Evolutionary conservation across 2,797 vertebrate species (phyloP).

Genomic region (Darevskia mixta): DNA sequence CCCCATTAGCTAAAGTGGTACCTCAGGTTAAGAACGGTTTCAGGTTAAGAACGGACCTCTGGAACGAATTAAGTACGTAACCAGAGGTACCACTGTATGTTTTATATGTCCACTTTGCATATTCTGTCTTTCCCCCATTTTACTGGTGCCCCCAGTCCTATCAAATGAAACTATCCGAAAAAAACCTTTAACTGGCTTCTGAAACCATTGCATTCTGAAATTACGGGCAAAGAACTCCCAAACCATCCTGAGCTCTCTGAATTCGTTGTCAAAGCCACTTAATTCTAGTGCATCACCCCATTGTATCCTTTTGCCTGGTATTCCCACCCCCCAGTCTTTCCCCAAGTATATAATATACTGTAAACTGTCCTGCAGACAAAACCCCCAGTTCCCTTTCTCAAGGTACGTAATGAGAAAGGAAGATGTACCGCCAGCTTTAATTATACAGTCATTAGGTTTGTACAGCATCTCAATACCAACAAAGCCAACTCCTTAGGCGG

Average conservation of each 20-base stretch:
- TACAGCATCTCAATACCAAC: background rate
- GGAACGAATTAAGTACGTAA: too few species aligned
- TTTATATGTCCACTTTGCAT: background rate
- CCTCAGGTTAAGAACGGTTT: too few species aligned
- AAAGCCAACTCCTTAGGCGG: background rate
- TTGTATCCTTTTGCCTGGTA: background rate
- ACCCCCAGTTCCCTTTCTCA: background rate
- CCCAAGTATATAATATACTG: background rate
- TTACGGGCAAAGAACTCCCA: background rate
- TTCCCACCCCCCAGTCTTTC: background rate
- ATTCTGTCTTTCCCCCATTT: background rate
- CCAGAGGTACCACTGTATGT: background rate
- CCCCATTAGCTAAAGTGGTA: too few species aligned
- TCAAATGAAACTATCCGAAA: background rate
- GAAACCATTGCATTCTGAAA: background rate
- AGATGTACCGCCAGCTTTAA: slow-evolving; percentile 8
- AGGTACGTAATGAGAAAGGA: background rate
- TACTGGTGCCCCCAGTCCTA: background rate
- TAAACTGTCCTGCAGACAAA: background rate
- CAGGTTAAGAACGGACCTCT: too few species aligned
- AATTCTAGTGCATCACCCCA: background rate
- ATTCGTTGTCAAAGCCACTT: background rate
- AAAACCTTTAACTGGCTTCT: background rate
- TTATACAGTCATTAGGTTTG: background rate
- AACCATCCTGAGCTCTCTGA: background rate